Conservation (phyloP, 2,888 invertebrate species). For the Epinotia brunnichana region DNA sequence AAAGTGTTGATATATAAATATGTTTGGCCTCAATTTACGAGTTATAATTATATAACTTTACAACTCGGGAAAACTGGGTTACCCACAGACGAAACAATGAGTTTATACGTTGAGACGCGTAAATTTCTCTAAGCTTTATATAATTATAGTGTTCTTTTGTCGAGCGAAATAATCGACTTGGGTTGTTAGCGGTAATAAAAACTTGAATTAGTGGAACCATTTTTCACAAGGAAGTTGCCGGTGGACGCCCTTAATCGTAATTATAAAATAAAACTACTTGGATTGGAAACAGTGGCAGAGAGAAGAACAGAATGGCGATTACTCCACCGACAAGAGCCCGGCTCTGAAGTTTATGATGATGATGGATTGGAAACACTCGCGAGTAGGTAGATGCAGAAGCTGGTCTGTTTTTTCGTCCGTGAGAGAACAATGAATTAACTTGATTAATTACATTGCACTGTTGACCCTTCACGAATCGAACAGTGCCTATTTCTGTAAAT, state of each 20-base stretch:
- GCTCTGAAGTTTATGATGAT: too few relatives aligned
- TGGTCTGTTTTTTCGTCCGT: neutral
- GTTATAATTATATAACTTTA: conserved; percentile 41
- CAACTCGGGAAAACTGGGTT: conserved; percentile 39
- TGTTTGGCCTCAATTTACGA: conserved; percentile 20
- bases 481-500: too few relatives aligned
- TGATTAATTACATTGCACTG: too few relatives aligned
- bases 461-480: too few relatives aligned
- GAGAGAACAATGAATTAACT: too few relatives aligned
- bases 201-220: conserved; percentile 5
- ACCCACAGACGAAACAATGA: conserved; percentile 36
- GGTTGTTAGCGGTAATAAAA: conserved; percentile 26
- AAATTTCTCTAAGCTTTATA: conserved; percentile 39
- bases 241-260: conserved; percentile 4
- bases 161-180: conserved; percentile 17
- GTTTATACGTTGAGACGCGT: conserved; percentile 35
- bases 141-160: conserved; percentile 34
- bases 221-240: conserved; percentile 29
- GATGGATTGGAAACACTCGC: neutral
- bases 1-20: conserved; percentile 10
- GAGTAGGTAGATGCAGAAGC: neutral
- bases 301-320: too few relatives aligned
- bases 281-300: too few relatives aligned
- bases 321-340: too few relatives aligned
- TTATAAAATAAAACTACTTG: neutral